Conservation (phyloP, 2,113 vertebrate species). For the Gavialis gangeticus region DNA sequence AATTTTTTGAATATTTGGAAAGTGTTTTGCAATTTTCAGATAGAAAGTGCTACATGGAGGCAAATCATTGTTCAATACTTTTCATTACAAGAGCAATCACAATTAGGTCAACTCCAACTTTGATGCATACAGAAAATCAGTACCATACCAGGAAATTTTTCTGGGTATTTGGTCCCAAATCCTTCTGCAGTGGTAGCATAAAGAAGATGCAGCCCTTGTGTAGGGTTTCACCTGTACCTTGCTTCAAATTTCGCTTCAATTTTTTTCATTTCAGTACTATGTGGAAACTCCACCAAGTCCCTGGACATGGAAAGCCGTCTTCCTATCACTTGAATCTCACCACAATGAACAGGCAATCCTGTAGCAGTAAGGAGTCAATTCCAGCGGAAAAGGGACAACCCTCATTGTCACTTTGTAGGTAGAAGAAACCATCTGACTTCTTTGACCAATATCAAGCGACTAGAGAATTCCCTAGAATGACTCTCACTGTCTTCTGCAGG, state of each 20-base stretch:
- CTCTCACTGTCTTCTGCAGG: background rate
- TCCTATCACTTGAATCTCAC: background rate
- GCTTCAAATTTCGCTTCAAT: background rate
- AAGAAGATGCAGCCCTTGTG: background rate
- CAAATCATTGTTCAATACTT: background rate
- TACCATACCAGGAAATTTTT: background rate
- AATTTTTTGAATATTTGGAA: background rate
- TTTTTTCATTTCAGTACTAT: background rate
- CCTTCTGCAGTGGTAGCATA: background rate
- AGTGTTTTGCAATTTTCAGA: background rate
- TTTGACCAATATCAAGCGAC: background rate
- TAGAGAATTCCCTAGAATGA: background rate
- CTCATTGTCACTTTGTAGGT: background rate
- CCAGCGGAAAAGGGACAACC: background rate
- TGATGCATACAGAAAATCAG: background rate
- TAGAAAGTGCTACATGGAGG: background rate
- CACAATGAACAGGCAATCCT: background rate
- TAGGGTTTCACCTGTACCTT: background rate
- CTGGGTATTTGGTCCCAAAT: background rate
- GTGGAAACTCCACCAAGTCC: background rate
- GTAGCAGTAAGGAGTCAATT: background rate
- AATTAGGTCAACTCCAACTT: background rate
- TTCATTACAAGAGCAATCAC: background rate
- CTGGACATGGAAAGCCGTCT: constrained; percentile 4
- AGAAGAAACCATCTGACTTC: background rate